phyloP scores from a whole-genome alignment of 2,113 vertebrate genomes.

The Chlorodrepanis virens region DNA sequence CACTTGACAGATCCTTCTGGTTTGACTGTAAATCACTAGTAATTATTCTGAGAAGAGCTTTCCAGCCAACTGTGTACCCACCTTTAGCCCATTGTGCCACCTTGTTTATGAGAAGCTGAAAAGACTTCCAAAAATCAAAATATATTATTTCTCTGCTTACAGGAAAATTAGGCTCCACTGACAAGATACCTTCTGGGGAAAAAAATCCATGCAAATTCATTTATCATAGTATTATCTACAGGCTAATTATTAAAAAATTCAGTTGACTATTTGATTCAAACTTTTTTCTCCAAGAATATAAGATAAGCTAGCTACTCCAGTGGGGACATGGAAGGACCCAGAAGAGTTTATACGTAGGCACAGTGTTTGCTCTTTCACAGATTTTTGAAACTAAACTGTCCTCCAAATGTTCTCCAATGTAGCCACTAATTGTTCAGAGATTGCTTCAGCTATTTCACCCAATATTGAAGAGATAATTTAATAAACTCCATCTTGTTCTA shows the following conservation, averaged over 20 bases:
- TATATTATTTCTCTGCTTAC: background rate
- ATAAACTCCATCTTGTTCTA: background rate
- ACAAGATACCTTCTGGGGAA: background rate
- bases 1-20: slow-evolving; percentile 25
- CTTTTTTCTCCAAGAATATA: background rate
- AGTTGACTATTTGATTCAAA: background rate
- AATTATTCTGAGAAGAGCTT: slow-evolving; percentile 4
- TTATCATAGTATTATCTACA: background rate
- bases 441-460: background rate
- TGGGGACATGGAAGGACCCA: background rate
- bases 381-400: background rate
- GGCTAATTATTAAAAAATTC: background rate
- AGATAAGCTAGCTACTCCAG: background rate
- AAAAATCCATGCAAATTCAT: background rate
- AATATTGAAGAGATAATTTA: background rate
- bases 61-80: background rate
- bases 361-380: background rate
- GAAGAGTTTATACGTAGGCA: background rate
- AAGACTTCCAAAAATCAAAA: background rate
- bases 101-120: background rate
- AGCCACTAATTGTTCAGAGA: background rate
- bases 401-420: background rate
- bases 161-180: background rate
- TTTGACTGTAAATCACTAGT: slow-evolving; percentile 25
- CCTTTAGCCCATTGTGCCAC: background rate